Evolutionary conservation across 2,888 invertebrate species (phyloP).

Genomic region (Pseudococcus longispinus): DNA sequence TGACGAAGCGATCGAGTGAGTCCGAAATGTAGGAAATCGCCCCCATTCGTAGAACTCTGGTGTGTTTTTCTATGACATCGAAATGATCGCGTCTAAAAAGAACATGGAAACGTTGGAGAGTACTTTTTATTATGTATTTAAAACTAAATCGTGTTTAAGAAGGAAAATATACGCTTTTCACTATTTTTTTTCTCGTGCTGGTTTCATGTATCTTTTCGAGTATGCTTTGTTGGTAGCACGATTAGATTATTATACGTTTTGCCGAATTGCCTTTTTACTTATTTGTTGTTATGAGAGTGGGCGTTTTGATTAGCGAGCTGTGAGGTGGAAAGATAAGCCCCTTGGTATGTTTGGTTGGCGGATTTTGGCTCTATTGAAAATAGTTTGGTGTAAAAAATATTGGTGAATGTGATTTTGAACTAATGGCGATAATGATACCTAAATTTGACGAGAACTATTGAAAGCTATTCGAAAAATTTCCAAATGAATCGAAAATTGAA

Average conservation of each 20-base stretch:
- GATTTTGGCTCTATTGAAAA: background rate
- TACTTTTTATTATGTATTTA: background rate
- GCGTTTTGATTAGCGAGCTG: background rate
- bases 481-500: background rate
- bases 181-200: background rate
- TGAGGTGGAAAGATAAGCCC: background rate
- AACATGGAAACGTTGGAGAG: background rate
- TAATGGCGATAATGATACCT: too few species aligned
- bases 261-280: background rate
- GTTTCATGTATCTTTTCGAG: background rate
- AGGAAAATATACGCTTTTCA: slow-evolving; percentile 45
- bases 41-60: background rate
- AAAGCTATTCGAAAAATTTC: too few species aligned
- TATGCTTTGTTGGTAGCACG: slow-evolving; percentile 30
- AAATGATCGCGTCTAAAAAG: background rate
- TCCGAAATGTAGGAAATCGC: background rate
- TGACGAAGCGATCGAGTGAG: background rate
- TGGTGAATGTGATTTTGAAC: too few species aligned
- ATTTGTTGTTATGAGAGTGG: background rate
- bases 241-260: background rate
- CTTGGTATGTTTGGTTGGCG: background rate
- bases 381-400: too few species aligned
- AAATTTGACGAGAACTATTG: too few species aligned
- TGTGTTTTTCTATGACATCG: background rate
- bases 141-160: slow-evolving; percentile 14